A percentile compares a stretch with the other conserved stretches of the same genome.
These are phyloP conservation scores for Apotomis betuletana DNA, from an alignment of 2,888 invertebrate species.

Conservation along the genomic window DNA sequence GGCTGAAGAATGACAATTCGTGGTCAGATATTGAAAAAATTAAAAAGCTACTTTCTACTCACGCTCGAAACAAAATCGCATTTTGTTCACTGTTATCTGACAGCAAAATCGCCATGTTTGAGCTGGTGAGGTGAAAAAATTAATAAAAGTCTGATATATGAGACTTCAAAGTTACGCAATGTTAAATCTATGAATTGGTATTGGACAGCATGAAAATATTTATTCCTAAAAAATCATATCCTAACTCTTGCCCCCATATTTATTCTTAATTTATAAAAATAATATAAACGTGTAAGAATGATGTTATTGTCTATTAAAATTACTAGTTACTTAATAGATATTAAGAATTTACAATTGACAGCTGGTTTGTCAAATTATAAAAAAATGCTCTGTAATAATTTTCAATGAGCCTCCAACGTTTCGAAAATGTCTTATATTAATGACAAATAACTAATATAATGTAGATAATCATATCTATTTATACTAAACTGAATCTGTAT, in stretches of 20 bases:
- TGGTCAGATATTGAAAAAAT: too few relatives aligned
- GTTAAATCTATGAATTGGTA: neutral
- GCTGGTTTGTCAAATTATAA: constrained; percentile 30
- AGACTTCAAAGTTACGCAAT: too few relatives aligned
- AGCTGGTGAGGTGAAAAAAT: too few relatives aligned
- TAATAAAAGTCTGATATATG: too few relatives aligned
- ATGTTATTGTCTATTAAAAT: neutral
- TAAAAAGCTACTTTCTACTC: too few relatives aligned
- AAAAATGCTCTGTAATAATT: constrained; percentile 19
- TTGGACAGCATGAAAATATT: constrained; percentile 9
- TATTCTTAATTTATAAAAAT: constrained; percentile 10
- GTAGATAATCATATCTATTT: constrained; percentile 47
- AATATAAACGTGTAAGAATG: neutral
- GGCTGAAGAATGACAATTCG: too few relatives aligned
- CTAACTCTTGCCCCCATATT: constrained; percentile 29
- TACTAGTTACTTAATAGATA: constrained; percentile 3
- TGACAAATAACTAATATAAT: constrained; percentile 56
- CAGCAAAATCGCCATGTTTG: too few relatives aligned
- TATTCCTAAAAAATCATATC: constrained; percentile 23
- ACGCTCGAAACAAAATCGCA: too few relatives aligned
- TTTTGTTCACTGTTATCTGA: too few relatives aligned
- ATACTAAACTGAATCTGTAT: constrained; percentile 35
- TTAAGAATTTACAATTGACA: constrained; percentile 19
- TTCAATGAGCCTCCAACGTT: constrained; percentile 32
- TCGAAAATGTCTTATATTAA: constrained; percentile 53